These are phyloP conservation scores for Lycopodina hypogea DNA, from an alignment of 37 sponge, comb jelly and placozoan genomes.

Conservation along the genomic window DNA sequence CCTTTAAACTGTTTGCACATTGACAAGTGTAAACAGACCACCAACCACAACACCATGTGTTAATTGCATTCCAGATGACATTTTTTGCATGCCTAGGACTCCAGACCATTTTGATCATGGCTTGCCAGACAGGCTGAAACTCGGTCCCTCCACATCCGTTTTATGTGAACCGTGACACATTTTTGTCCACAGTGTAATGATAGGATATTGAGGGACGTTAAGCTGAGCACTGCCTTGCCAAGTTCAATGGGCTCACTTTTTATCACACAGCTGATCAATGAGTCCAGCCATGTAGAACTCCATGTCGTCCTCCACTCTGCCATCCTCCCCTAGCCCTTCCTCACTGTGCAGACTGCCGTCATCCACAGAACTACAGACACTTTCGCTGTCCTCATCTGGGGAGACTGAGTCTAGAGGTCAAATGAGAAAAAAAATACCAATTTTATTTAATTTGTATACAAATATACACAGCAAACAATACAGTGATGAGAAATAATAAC, in stretches of 20 bases:
- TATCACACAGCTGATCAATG: slow-evolving; percentile 57
- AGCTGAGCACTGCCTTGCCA: too few species aligned
- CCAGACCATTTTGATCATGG: too few species aligned
- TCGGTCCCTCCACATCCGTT: too few species aligned
- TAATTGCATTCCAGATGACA: too few species aligned
- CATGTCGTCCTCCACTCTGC: slow-evolving; percentile 22
- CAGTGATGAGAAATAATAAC: background rate
- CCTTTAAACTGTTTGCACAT: too few species aligned
- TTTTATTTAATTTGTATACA: background rate
- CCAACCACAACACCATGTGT: too few species aligned
- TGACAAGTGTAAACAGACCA: too few species aligned
- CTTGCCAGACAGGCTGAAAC: too few species aligned
- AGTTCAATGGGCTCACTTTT: slow-evolving; percentile 71
- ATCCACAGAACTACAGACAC: slow-evolving; percentile 65
- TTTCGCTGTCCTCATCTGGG: slow-evolving; percentile 64
- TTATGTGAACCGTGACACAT: too few species aligned
- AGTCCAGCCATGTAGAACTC: slow-evolving; percentile 51
- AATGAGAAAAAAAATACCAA: background rate
- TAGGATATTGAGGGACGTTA: too few species aligned
- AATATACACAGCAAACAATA: background rate
- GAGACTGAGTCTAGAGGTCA: slow-evolving; percentile 18
- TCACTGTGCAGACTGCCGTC: slow-evolving; percentile 53
- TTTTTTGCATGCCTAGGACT: too few species aligned
- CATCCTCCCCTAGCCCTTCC: slow-evolving; percentile 42
- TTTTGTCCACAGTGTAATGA: too few species aligned